Percentiles rank a stretch among this genome's conserved stretches.
These are phyloP conservation scores for Hydriomena furcata DNA, from an alignment of 2,888 invertebrate genomes.

Conservation along the genomic window DNA sequence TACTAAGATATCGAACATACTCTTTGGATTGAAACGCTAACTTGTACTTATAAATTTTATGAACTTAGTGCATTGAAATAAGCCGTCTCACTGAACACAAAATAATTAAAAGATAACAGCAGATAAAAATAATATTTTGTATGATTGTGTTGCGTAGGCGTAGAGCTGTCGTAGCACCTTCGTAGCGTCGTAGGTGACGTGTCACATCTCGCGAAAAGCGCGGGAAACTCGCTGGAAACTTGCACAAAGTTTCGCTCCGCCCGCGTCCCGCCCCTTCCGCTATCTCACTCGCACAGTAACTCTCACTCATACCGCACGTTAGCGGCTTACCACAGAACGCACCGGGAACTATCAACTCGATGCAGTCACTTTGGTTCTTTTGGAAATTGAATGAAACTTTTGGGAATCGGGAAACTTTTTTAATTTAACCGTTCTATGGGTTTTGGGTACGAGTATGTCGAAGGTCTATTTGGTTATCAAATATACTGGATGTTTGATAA, in stretches of 20 bases:
- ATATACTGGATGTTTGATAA: too few species aligned
- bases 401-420: conserved; percentile 20
- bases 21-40: too few species aligned
- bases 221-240: conserved; percentile 71
- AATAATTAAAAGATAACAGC: too few species aligned
- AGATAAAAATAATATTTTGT: too few species aligned
- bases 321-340: conserved; percentile 69
- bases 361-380: conserved; percentile 30
- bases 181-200: conserved; percentile 24
- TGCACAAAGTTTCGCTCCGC: conserved; percentile 62
- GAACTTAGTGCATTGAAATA: too few species aligned
- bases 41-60: too few species aligned
- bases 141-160: conserved; percentile 14
- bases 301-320: conserved; percentile 61
- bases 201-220: conserved; percentile 54
- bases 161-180: conserved; percentile 22
- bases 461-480: too few species aligned
- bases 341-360: conserved; percentile 34
- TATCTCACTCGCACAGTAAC: conserved; percentile 44
- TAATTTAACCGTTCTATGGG: conserved; percentile 11
- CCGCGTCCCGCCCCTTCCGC: conserved; percentile 56
- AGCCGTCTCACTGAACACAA: not conserved
- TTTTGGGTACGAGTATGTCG: too few species aligned
- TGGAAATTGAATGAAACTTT: conserved; percentile 19
- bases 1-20: too few species aligned